Base-by-base conservation (phyloP, 2,113 vertebrate genomes). In the Chauna torquata region DNA sequence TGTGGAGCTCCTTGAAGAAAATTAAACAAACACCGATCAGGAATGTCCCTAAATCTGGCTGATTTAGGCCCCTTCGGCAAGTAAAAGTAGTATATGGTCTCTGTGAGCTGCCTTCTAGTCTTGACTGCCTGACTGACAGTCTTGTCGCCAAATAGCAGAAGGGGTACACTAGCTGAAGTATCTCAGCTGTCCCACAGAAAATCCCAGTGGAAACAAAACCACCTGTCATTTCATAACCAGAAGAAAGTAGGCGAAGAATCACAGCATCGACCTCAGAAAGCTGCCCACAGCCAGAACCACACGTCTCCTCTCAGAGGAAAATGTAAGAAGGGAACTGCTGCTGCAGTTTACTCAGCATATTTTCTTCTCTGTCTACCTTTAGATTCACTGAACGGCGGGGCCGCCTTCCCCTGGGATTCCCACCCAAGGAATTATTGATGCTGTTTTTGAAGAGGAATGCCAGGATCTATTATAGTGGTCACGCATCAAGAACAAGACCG, bases 311-410 rank as follows among this genome's bases (percentile, higher is more conserved):
- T n/a, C 36, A 38, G 24, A 83, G 12, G 47, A 86, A 82, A 80
- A 91, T 12, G 11, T 8, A 80, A 59, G 7, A 76, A 20, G 24
- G 24, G 16, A 20, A 8, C 8, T 86, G 58, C 24, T 71, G 28
- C 64, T 64, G 22, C 28, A 78, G 20, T 52, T 57, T 40, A 65
- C 8, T 55, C 12, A 44, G 28, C 0, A 2, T 11, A 18, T 65
- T 61, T 59, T 79, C 58, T 77, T 36, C 54, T 54, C 25, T n/a
- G n/a, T n/a, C 11, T 30, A 8, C 1, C 17, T 88, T 83, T 64
- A 65, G n/a, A 57, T 57, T 28, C 44, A 69, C 13, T 6, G 22
- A 70, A 74, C 27, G 2, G 0, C 3, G 30, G 17, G 1, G 1
- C 38, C 50, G 65, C 16, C 25, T 42, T 61, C 45, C 40, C 34